These are phyloP conservation scores for Hirtodrosophila cameraria DNA, from an alignment of 2,888 invertebrate species.

Conservation along the genomic window DNA sequence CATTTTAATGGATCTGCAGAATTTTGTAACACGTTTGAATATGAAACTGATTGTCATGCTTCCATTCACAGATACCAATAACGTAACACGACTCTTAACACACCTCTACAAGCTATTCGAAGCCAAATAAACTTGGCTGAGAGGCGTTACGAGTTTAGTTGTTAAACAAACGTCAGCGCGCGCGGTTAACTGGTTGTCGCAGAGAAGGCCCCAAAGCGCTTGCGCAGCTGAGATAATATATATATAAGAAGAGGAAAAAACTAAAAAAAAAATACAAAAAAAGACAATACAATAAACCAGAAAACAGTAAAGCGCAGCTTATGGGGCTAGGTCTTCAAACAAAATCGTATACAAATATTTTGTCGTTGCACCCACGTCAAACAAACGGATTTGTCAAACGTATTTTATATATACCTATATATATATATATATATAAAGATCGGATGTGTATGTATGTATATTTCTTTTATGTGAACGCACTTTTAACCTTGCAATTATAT, in stretches of 20 bases:
- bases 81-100: slow-evolving; percentile 6
- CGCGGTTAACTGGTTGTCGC: slow-evolving; percentile 45
- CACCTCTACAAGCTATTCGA: slow-evolving; percentile 33
- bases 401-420: slow-evolving; percentile 3
- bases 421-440: slow-evolving; percentile 14
- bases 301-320: slow-evolving; percentile 32
- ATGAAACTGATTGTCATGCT: no score
- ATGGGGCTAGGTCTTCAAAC: slow-evolving; percentile 41
- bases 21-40: no score
- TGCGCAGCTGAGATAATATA: slow-evolving; percentile 27
- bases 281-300: slow-evolving; percentile 47
- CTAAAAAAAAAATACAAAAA: slow-evolving; percentile 15
- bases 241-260: slow-evolving; percentile 14
- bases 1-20: no score
- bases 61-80: not conserved
- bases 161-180: slow-evolving; percentile 71
- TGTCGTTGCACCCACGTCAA: slow-evolving; percentile 55
- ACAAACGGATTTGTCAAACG: slow-evolving; percentile 42
- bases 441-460: no score
- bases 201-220: slow-evolving; percentile 12
- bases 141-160: slow-evolving; percentile 59
- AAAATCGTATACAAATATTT: slow-evolving; percentile 32
- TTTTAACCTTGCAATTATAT: slow-evolving; percentile 35
- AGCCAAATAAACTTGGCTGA: slow-evolving; percentile 19
- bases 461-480: slow-evolving; percentile 18